phyloP scores from a whole-genome alignment of 2,113 vertebrate species.

The Xiphophorus hellerii region DNA sequence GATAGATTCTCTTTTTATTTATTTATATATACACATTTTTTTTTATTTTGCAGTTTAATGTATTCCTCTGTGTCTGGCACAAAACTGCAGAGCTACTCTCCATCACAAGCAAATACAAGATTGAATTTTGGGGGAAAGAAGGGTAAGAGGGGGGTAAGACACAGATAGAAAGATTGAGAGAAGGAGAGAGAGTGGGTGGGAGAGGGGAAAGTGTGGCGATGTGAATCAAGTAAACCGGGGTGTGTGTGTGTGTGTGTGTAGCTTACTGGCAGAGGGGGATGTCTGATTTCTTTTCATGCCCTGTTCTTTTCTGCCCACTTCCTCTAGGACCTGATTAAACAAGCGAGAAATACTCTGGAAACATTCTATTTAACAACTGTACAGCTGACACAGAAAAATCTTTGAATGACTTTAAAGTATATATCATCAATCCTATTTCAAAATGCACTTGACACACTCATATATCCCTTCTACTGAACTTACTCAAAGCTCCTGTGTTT shows the following conservation, averaged over 20 bases:
- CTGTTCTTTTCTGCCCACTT: conserved; percentile 10
- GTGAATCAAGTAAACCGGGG: conserved; percentile 62
- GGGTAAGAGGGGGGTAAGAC: conserved; percentile 30
- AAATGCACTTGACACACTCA: conserved; percentile 27
- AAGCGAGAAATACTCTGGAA: conserved; percentile 36
- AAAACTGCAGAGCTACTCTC: conserved; percentile 64
- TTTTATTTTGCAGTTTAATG: conserved; percentile 62
- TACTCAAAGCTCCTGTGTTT: conserved; percentile 7
- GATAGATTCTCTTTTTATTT: conserved; percentile 56
- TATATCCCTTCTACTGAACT: conserved; percentile 14
- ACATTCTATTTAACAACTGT: conserved; percentile 39
- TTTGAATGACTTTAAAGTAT: conserved; percentile 53
- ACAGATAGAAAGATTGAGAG: conserved; percentile 55
- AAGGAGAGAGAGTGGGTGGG: conserved; percentile 32
- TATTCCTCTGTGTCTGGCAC: conserved; percentile 65
- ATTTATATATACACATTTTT: conserved; percentile 56
- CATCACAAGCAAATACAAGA: conserved; percentile 70
- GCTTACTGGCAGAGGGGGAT: conserved; percentile 28
- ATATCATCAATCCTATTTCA: conserved; percentile 50
- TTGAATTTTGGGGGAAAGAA: conserved; percentile 69
- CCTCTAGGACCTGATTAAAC: conserved; percentile 35
- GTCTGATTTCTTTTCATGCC: conserved; percentile 54
- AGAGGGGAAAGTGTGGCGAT: conserved; percentile 4
- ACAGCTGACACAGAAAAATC: conserved; percentile 39
- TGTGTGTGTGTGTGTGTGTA: conserved; percentile 52